These are phyloP conservation scores for Acarapis woodi DNA, from an alignment of 1,140 invertebrate species.

Conservation along the genomic window DNA sequence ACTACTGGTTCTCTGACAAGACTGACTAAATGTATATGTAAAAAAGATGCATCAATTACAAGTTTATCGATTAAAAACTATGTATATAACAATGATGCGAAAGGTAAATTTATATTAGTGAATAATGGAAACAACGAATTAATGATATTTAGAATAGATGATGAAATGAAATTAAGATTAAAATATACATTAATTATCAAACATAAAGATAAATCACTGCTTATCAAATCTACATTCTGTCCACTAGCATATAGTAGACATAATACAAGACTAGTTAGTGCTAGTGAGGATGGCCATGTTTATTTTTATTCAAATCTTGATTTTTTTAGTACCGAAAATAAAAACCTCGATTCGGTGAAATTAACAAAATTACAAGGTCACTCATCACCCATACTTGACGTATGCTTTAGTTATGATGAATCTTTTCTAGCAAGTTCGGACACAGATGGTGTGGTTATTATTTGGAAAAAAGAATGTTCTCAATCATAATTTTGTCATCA, in stretches of 20 bases:
- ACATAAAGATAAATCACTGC: constrained; percentile 23
- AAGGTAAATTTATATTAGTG: constrained; percentile 42
- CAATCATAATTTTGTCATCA: background rate
- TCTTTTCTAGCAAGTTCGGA: constrained; percentile 55
- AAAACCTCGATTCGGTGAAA: constrained; percentile 26
- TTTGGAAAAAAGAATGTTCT: constrained; percentile 32
- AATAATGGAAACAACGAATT: constrained; percentile 44
- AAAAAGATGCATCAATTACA: constrained; percentile 5
- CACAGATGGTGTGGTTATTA: constrained; percentile 47
- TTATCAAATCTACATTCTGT: constrained; percentile 28
- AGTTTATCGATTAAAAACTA: constrained; percentile 15
- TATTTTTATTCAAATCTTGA: constrained; percentile 37
- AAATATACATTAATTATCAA: constrained; percentile 31
- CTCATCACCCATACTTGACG: constrained; percentile 42
- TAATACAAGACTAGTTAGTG: constrained; percentile 46
- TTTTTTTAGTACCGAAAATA: background rate
- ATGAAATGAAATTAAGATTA: constrained; percentile 21
- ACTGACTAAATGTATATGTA: constrained; percentile 5
- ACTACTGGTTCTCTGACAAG: background rate
- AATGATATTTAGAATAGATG: constrained; percentile 22
- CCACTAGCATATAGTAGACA: constrained; percentile 50
- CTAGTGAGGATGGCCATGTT: constrained; percentile 54
- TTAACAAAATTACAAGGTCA: constrained; percentile 59
- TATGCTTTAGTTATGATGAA: constrained; percentile 67
- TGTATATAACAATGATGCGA: constrained; percentile 9